Percentiles rank a stretch among this genome's conserved stretches.
These are phyloP conservation scores for Aspidiotus rigidus DNA, from an alignment of 2,888 invertebrate genomes.

Conservation along the genomic window DNA sequence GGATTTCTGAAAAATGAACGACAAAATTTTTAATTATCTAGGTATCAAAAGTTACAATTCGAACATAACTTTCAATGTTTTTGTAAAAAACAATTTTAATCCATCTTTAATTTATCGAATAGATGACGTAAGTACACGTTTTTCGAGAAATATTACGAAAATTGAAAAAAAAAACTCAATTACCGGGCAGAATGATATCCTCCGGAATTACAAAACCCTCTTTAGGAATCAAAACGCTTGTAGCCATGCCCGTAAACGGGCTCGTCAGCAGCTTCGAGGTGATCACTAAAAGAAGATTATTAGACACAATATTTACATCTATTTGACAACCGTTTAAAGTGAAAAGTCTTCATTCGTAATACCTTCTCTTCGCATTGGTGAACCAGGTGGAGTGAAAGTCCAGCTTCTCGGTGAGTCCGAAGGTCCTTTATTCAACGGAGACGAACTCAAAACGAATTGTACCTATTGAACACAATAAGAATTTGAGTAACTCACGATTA, in stretches of 20 bases:
- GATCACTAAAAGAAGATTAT: constrained; percentile 43
- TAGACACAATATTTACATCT: background rate
- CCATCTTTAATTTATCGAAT: background rate
- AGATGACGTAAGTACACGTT: background rate
- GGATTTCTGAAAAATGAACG: too few species aligned
- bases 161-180: constrained; percentile 39
- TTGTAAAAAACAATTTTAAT: background rate
- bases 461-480: constrained; percentile 46
- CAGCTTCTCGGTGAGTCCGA: constrained; percentile 68
- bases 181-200: constrained; percentile 60
- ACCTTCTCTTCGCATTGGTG: constrained; percentile 57
- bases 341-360: background rate
- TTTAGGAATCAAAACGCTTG: constrained; percentile 53
- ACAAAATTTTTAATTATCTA: too few species aligned
- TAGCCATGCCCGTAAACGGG: constrained; percentile 43
- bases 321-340: too few species aligned
- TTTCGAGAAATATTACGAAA: background rate
- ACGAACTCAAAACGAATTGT: constrained; percentile 78
- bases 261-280: constrained; percentile 61
- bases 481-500: background rate
- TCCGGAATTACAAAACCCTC: constrained; percentile 54
- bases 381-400: constrained; percentile 69
- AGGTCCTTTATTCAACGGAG: constrained; percentile 54
- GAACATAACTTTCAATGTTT: background rate
- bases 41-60: background rate